A percentile compares a stretch with the other conserved stretches of the same genome.
phyloP scores from a whole-genome alignment of 2,888 invertebrate species.

The Synanthedon andrenaeformis region DNA sequence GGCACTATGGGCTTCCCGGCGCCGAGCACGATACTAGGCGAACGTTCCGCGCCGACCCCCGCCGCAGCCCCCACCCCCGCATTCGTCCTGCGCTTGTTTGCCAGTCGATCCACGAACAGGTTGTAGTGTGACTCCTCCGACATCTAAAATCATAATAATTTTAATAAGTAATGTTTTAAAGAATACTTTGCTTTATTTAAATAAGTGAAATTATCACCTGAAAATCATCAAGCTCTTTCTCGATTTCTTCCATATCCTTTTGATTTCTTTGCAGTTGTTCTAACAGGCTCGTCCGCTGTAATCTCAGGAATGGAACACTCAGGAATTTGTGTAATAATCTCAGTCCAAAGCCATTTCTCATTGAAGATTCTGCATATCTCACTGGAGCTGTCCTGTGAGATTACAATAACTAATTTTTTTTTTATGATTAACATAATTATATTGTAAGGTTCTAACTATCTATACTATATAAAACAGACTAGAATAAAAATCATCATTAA shows the following conservation, averaged over 20 bases:
- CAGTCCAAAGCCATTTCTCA: conserved; percentile 95
- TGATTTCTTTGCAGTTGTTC: conserved; percentile 88
- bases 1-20: conserved; percentile 63
- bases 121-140: conserved; percentile 83
- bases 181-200: too few species aligned
- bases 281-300: conserved; percentile 87
- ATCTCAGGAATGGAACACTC: conserved; percentile 91
- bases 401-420: neutral
- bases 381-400: conserved; percentile 72
- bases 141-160: conserved; percentile 40
- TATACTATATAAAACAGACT: too few species aligned
- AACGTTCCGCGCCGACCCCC: conserved; percentile 39
- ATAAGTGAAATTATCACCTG: conserved; percentile 49
- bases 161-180: too few species aligned
- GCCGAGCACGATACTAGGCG: conserved; percentile 58
- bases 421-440: neutral
- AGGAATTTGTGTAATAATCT: conserved; percentile 94
- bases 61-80: conserved; percentile 67
- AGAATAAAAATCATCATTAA: too few species aligned
- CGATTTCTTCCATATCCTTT: conserved; percentile 81
- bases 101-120: conserved; percentile 79
- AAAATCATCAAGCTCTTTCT: conserved; percentile 80
- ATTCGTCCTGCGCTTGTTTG: conserved; percentile 78
- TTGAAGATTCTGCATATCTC: conserved; percentile 91
- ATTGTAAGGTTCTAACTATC: too few species aligned